Evolutionary conservation across 2,888 invertebrate genomes (phyloP).

Genomic region (Conus canariensis): DNA sequence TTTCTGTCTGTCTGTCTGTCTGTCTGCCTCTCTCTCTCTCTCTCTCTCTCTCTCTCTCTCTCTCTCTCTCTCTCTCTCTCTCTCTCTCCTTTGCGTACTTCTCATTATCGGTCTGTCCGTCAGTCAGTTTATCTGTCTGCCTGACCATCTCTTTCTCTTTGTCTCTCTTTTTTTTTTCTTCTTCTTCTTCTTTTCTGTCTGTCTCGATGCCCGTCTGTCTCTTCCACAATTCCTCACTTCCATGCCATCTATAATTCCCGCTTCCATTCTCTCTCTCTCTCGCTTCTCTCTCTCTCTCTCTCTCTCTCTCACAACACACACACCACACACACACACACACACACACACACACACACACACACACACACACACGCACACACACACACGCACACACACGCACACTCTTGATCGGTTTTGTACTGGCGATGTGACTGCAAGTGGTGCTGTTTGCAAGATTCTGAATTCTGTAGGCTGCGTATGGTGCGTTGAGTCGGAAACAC

Average conservation of each 20-base stretch:
- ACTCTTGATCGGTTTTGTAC: too few species aligned
- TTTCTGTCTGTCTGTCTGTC: neutral
- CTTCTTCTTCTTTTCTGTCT: neutral
- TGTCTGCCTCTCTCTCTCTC: neutral
- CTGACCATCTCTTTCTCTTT: neutral
- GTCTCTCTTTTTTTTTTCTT: neutral
- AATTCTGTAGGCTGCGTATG: too few species aligned
- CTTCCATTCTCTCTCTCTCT: neutral
- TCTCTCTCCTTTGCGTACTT: neutral
- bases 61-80: neutral
- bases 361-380: too few species aligned
- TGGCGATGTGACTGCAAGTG: too few species aligned
- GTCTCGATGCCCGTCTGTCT: neutral
- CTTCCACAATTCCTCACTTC: neutral
- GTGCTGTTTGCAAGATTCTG: too few species aligned
- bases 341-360: too few species aligned
- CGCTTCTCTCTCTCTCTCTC: neutral
- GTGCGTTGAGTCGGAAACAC: too few species aligned
- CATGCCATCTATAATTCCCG: neutral
- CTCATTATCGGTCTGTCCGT: neutral
- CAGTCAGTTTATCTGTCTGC: neutral
- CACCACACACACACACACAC: too few species aligned
- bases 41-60: neutral
- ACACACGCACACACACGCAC: too few species aligned
- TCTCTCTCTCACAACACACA: neutral